These are phyloP conservation scores for Lateolabrax maculatus DNA, from an alignment of 2,797 vertebrate genomes.

Conservation along the genomic window DNA sequence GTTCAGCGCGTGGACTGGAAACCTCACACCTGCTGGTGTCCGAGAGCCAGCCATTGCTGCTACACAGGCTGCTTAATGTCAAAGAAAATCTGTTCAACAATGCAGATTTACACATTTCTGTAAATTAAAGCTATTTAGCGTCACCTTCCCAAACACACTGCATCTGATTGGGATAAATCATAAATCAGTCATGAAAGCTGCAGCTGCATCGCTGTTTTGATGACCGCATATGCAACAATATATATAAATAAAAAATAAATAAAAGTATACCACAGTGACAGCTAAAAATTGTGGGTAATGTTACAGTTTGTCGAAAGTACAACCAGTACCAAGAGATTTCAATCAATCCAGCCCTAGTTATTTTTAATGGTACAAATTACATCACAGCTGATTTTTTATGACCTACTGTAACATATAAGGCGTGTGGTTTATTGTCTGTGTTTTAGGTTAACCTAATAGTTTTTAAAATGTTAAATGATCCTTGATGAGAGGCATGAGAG, in stretches of 20 bases:
- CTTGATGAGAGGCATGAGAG: not conserved
- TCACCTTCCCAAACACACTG: not conserved
- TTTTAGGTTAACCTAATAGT: not conserved
- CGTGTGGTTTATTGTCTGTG: not conserved
- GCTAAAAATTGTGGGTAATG: not conserved
- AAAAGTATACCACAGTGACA: not conserved
- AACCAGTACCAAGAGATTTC: not conserved
- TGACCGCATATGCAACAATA: not conserved
- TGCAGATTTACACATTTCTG: conserved; percentile 29
- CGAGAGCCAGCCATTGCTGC: conserved; percentile 41
- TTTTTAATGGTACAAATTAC: not conserved
- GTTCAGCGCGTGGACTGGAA: conserved; percentile 56
- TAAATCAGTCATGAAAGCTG: not conserved
- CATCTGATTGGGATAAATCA: not conserved
- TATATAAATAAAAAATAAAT: not conserved
- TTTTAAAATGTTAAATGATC: not conserved
- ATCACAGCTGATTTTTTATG: not conserved
- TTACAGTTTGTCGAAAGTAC: not conserved
- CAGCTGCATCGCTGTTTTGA: not conserved
- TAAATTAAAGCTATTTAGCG: conserved; percentile 4
- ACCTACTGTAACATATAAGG: not conserved
- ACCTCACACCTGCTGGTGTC: conserved; percentile 71
- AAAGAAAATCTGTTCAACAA: conserved; percentile 38
- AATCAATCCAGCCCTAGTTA: not conserved
- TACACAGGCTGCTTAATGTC: conserved; percentile 33